Base-by-base conservation (phyloP, 2,888 invertebrate species). In the Pegoplata infirma region DNA sequence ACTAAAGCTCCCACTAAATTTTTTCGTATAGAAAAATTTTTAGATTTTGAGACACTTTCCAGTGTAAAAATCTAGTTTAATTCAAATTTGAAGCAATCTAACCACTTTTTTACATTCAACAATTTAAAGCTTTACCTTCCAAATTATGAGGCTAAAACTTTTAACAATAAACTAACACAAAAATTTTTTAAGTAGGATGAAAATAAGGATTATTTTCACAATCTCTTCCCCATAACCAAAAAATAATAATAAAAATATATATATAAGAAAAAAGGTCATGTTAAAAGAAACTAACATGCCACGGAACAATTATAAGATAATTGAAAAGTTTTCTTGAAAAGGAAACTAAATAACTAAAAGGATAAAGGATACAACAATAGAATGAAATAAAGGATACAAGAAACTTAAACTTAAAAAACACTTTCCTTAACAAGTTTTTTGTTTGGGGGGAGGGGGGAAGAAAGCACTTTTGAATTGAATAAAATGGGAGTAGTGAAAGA, bases 221-320 rank as follows among this genome's bases (percentile, higher is more conserved):
- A 69, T 59, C n/a, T n/a, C n/a, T n/a, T n/a, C 55, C 40, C 74
- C 55, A 25, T 53, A 67, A 55, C n/a, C 44, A n/a, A 40, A 14
- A 36, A 21, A 36, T 6, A 47, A 72, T 49, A n/a, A n/a, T n/a
- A n/a, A n/a, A n/a, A n/a, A n/a, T n/a, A n/a, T n/a, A 12, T 53
- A n/a, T 67, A 23, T 8, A 17, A 25, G 25, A 32, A 55, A 25
- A 44, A 75, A 61, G 75, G 75, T 75, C 55, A 49, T 63, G 61
- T 68, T 68, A 21, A 23, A 21, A 40, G 47, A 55, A 67, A 71
- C 66, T 56, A 61, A 71, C 66, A 71, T 63, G 75, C 79, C 66
- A 75, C 36, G 66, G 23, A 78, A 66, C 74, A 69, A 78, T 78
- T 78, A 69, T 32, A 75, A 75, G 75, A 75, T 63, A 79, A 79